Evolutionary conservation across 2,113 vertebrate species (phyloP), one percentile per base, ranked within the genome.

Genomic region (Polyodon spathula): DNA sequence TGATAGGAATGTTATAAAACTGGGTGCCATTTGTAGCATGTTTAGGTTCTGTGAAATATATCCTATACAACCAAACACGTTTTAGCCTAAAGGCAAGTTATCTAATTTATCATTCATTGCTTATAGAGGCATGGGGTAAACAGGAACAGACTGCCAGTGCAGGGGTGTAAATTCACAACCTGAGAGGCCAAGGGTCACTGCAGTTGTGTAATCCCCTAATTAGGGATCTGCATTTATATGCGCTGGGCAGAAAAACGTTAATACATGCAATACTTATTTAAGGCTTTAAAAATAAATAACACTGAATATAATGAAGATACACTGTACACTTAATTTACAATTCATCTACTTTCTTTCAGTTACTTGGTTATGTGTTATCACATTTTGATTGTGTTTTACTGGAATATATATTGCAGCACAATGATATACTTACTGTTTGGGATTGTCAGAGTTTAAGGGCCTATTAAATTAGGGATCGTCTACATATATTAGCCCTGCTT

Each of bases 1-100:
- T 77, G 78, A 86, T 85, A 84, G 61, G 69, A 76, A 77, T 86
- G 84, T 82, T 81, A 81, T 73, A 86, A 82, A 85, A 82, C 82
- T 74, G 66, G 68, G 77, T 79, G 79, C 82, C 76, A 73, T 74
- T 70, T 51, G 51, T 85, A 84, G 80, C 81, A 86, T 86, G 84
- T 87, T 88, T 87, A 69, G 82, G 79, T 78, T 81, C 83, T 86
- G 86, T 78, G 73, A 78, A 85, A 83, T 81, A 86, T 86, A 85
- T 87, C 76, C 78, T 86, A 86, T 84, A 86, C 84, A 88, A 83
- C 69, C n/a, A 60, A 76, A 73, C 78, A 79, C 82, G 81, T 88
- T 86, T 82, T 77, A 81, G 78, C 74, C 71, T 44, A 55, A 74
- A 87, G 83, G 83, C 83, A 87, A 88, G 85, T 81, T 83, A 84